Base-by-base conservation (phyloP, 2,888 invertebrate species). In the Micoletzkya japonica region DNA sequence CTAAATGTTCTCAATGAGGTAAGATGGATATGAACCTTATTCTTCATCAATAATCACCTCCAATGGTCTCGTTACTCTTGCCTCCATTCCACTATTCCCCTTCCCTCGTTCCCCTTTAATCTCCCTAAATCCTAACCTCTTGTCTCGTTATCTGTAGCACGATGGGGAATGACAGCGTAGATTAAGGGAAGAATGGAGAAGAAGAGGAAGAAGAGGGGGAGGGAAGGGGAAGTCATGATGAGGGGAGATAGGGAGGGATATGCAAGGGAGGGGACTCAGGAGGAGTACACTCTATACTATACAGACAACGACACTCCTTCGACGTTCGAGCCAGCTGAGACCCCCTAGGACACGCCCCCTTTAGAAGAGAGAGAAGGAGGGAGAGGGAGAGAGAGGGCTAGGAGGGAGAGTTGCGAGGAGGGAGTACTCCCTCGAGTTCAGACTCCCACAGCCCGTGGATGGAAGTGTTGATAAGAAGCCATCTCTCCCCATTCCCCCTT, bases 131-230 rank as follows among this genome's bases (percentile, higher is more conserved):
- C n/a, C n/a, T n/a, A n/a, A n/a, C n/a, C n/a, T n/a, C n/a, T n/a
- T n/a, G n/a, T n/a, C n/a, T n/a, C 28, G 56, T 56, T 32, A 57
- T 54, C 67, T 52, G 56, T 30, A 67, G 67, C 30, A 39, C 34
- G 67, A 67, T 37, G 30, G 37, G 63, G 66, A 37, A 54, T 28
- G 66, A 1, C 37, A 66, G 66, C n/a, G 66, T n/a, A n/a, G n/a
- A n/a, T n/a, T n/a, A n/a, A 24, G 68, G 57, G 54, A 60, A 32
- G 24, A 32, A 60, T 7, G 30, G 60, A 60, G 60, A 36, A 20
- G 34, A 32, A 34, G 60, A 30, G 32, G n/a, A 20, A 60, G 37
- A 60, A 24, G 26, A 10, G n/a, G 56, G n/a, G 56, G 26, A 36
- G 34, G 26, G 64, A 20, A 36, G 54, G 14, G 30, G 34, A 17